Base-by-base conservation (phyloP, 92 coral and sea anemone species). In the Anthopleura xanthogrammica region DNA sequence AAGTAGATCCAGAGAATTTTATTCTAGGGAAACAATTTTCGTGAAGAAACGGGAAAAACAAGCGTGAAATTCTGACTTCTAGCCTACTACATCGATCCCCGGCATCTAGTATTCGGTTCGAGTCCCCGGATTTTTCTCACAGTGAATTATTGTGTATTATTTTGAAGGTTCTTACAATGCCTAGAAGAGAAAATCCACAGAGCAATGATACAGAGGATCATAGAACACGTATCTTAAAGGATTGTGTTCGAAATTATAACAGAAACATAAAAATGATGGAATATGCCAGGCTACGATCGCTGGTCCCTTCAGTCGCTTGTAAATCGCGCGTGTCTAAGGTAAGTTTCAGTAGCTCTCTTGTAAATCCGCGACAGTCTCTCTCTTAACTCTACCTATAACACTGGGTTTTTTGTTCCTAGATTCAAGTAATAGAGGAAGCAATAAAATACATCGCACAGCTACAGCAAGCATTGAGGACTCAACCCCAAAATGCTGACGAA, bases 391-490 rank as follows among this genome's bases (percentile, higher is more conserved):
- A 54, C 22, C 41, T 68, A 12, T 24, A 14, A 12, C 14, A 4
- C 43, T 70, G 70, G 86, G 77, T 52, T 71, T 84, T 79, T 41
- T 52, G 42, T 68, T 85, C 16, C 76, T 78, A 97, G 99, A 97
- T 97, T 75, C 93, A 97, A 72, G 99, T 97, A 24, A 90, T 97
- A 75, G 99, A 97, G 83, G 99, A 97, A 82, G 99, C 99, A 20
- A 97, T 97, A 57, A 97, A 94, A 86, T 97, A 97, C 82, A 97
- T 97, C 73, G 99, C 99, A 52, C 93, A 90, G 77, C 88, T 97
- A 14, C 99, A 97, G 81, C 96, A 89, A 16, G 94, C 98, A 17
- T 88, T 97, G 22, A 86, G 90, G 36, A 86, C 93, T 43, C 95
- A 92, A 36, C 82, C 85, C 22, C 90, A 89, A n/a, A 79, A 52